Base-by-base conservation (phyloP, 2,888 invertebrate genomes). In the Erpobdella octoculata region DNA sequence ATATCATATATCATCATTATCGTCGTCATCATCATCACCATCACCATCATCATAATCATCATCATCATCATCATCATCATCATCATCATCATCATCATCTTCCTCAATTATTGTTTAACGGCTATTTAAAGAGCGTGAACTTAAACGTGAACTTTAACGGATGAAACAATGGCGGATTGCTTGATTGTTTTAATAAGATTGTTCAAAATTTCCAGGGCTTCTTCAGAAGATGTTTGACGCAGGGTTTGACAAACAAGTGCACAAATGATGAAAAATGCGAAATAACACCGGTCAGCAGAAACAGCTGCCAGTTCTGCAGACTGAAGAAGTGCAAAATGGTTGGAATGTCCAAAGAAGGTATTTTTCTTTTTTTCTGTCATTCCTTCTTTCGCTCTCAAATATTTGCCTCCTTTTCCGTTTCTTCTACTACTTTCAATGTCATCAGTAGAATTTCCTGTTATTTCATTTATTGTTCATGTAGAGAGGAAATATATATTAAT, bases 181-280 rank as follows among this genome's bases (percentile, higher is more conserved):
- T n/a, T n/a, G n/a, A n/a, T n/a, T n/a, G n/a, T n/a, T n/a, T n/a
- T n/a, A n/a, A n/a, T n/a, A n/a, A n/a, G n/a, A n/a, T n/a, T n/a
- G n/a, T n/a, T n/a, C n/a, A n/a, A n/a, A n/a, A n/a, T n/a, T n/a
- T n/a, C n/a, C 70, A 82, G 82, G 83, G 83, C 3, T 83, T 83
- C 72, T 83, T 83, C 77, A 77, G 83, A 31, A 76, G 83, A 21
- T 83, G 83, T 75, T 82, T 83, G 31, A 82, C 82, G 8, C 82
- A 83, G 73, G 83, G 83, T 53, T 82, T 83, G 81, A 82, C 79
- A 36, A 82, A 82, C 75, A 80, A 81, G 71, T 83, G 83, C 78
- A 80, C 81, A 18, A 83, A 83, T 75, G 81, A 82, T 48, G 82
- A 82, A 75, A 81, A 82, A 76, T 83, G 83, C 75, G 82, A 83